Evolutionary conservation across 1,140 invertebrate genomes (phyloP).

Genomic region (Trinorchestia longiramus): DNA sequence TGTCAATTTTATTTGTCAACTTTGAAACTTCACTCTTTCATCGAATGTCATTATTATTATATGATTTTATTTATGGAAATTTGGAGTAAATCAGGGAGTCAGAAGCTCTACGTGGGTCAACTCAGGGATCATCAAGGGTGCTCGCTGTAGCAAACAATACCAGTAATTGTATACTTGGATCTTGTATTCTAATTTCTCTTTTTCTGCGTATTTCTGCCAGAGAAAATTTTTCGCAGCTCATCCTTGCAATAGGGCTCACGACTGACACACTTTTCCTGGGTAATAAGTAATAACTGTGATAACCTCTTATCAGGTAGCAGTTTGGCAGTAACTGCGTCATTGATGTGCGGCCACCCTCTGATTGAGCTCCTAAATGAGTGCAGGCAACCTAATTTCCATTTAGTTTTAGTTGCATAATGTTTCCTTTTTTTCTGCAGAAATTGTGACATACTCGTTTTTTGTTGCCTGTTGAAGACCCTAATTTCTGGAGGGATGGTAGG

Average conservation of each 20-base stretch:
- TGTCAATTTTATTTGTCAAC: neutral
- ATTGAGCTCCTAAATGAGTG: slow-evolving; percentile 65
- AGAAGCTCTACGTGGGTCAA: neutral
- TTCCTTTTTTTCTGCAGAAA: neutral
- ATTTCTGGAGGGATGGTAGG: neutral
- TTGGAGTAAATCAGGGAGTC: neutral
- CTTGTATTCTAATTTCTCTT: neutral
- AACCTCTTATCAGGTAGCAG: neutral
- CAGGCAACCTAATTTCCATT: slow-evolving; percentile 69
- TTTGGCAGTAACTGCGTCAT: slow-evolving; percentile 36
- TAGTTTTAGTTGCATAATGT: slow-evolving; percentile 57
- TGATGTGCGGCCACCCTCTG: neutral
- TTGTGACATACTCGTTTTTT: neutral
- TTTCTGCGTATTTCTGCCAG: neutral
- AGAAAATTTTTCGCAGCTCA: neutral
- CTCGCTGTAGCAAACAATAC: neutral
- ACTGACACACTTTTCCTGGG: neutral
- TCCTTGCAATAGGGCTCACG: neutral
- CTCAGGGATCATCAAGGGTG: neutral
- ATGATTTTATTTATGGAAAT: neutral
- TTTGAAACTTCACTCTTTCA: neutral
- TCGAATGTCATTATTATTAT: neutral
- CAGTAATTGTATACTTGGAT: neutral
- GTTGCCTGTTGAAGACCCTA: neutral
- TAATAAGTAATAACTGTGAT: neutral